Evolutionary conservation across 2,888 invertebrate species (phyloP).

Genomic region (Pogonocherus hispidulus): DNA sequence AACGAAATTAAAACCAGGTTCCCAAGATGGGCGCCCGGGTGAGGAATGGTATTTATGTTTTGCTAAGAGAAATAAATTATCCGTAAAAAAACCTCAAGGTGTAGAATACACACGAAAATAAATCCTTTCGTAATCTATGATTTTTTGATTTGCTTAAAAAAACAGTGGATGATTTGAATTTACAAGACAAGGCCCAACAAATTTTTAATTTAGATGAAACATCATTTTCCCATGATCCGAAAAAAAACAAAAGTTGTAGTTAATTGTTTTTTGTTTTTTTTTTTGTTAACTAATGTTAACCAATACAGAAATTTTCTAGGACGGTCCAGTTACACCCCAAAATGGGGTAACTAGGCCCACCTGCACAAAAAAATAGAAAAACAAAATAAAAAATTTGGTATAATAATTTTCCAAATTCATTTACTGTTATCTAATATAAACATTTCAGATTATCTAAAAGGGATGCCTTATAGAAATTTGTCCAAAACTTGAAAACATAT

Average conservation of each 20-base stretch:
- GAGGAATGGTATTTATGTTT: slow-evolving; percentile 52
- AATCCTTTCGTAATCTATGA: slow-evolving; percentile 52
- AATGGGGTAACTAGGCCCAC: too few relatives aligned
- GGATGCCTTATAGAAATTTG: too few relatives aligned
- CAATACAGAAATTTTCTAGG: too few relatives aligned
- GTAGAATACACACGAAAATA: slow-evolving; percentile 54
- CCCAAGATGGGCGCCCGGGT: slow-evolving; percentile 50
- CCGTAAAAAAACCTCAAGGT: slow-evolving; percentile 60
- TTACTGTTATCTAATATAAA: too few relatives aligned
- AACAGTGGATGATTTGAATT: not conserved
- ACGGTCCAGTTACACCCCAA: too few relatives aligned
- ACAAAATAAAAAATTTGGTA: too few relatives aligned
- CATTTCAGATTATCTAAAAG: too few relatives aligned
- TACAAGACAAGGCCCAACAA: not conserved
- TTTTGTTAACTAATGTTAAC: too few relatives aligned
- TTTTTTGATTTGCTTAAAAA: slow-evolving; percentile 43
- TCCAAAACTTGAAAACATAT: too few relatives aligned
- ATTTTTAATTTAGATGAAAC: slow-evolving; percentile 15
- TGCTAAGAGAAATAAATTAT: slow-evolving; percentile 50
- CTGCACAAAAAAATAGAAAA: too few relatives aligned
- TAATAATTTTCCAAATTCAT: too few relatives aligned
- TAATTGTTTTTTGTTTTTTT: too few relatives aligned
- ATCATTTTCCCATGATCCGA: not conserved
- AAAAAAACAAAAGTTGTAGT: not conserved
- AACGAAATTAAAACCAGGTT: slow-evolving; percentile 52